Base-by-base conservation (phyloP, 2,113 vertebrate genomes). In the Oostethus manadensis region DNA sequence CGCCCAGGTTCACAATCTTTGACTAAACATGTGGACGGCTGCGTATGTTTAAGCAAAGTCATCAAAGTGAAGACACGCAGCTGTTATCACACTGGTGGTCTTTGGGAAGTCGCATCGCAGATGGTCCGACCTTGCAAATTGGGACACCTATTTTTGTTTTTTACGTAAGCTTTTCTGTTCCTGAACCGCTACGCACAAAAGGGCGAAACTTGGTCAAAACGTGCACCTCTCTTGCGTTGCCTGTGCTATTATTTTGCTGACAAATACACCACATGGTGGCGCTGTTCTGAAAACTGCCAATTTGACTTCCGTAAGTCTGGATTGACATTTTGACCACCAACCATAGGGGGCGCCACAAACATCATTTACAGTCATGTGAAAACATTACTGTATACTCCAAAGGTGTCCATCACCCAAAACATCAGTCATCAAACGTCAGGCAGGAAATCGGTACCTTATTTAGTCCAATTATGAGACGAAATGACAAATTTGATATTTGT, bases 401-500 rank as follows among this genome's bases (percentile, higher is more conserved):
- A n/a, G n/a, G n/a, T 33, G 5, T 33, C 29, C 29, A 54, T 42
- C 14, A 49, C 22, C 60, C 13, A 60, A 58, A 70, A 57, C 75
- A 6, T 47, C 17, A 83, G 84, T 81, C 84, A 76, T 90, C 81
- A 85, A 87, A 89, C 90, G 76, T 88, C 33, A 87, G 83, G 79
- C 85, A 90, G 82, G 87, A 89, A 88, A 89, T 83, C 88, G 86
- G 11, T 88, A 88, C 86, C 86, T 87, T 88, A 68, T 93, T 92
- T 91, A 88, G 87, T 79, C 87, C 90, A 92, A 92, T 95, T 95
- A 97, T 97, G 91, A 93, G 89, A 87, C 81, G 83, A 92, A 94
- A 93, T 95, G 89, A 95, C 87, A 85, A 90, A 96, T 94, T 91
- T 93, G 88, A 93, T 94, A 89, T 91, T 86, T 88, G 92, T 93